Evolutionary conservation across 2,888 invertebrate species (phyloP), one percentile per base, ranked within the genome.

Genomic region (Ptychoptera albimana): DNA sequence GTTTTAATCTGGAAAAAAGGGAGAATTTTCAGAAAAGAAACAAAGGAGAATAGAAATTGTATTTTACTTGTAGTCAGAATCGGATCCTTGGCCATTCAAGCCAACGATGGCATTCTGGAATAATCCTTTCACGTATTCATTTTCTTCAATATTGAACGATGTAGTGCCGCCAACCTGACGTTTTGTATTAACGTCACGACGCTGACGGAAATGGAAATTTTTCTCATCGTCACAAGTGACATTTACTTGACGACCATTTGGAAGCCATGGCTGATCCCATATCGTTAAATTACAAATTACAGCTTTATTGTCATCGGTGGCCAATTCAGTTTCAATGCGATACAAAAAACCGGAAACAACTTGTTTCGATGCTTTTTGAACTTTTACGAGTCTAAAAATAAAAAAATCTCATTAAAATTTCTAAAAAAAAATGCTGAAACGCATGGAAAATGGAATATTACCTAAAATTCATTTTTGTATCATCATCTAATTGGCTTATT

Each of bases 231-330:
- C 59, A 48, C 69, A 69, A 38, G 60, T 57, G 34, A 69, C 57
- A 10, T 58, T 61, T 1, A 68, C 57, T 39, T 70, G 58, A 49
- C 61, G 60, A 1, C 60, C 62, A 0, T 56, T 49, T 12, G 61
- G 57, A 9, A 72, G 35, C 79, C 78, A 79, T 1, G 69, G 61
- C 43, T 64, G 66, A 15, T 74, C 69, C 76, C 74, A 78, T 34
- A 77, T 63, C 29, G 60, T 55, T 1, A 64, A 52, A 16, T 54
- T 49, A 48, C 63, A 63, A 38, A 57, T 54, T 37, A 53, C 52
- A 1, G 39, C 43, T 6, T 44, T 43, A 2, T 66, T 64, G 2
- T 74, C 73, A 37, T 69, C 66, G n/a, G n/a, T n/a, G 11, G 73
- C 74, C 9, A 80, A 60, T 50, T 71, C 65, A 42, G 74, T 72